Base-by-base conservation (phyloP, 2,113 vertebrate genomes). In the Anolis carolinensis region DNA sequence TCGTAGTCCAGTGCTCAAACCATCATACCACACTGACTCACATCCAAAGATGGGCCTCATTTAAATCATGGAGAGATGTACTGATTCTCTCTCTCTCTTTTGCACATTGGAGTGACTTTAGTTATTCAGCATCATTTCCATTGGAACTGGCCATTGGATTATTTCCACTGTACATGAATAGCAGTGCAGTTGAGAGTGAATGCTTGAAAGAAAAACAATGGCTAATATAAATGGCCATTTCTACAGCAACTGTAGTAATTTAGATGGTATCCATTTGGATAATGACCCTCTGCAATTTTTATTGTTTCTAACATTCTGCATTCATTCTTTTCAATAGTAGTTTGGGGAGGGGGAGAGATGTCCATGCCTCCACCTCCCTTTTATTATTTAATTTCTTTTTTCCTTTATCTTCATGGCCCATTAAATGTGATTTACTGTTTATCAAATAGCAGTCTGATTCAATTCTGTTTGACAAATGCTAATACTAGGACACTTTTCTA, bases 381-480 rank as follows among this genome's bases (percentile, higher is more conserved):
- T 86, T 74, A 9, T 25, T 27, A 65, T 84, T 84, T 65, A 75
- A 76, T 36, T 1, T 5, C 75, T 1, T 81, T 44, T 7, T 90
- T 5, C 36, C 70, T 72, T 82, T 82, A 16, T 50, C 27, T 2
- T 44, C 85, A 39, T 5, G 85, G 87, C 10, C 72, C 82, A 84
- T 84, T 84, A 84, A 81, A 34, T 74, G 36, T 86, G 68, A 74
- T 81, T 73, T 81, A 79, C 73, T 80, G 70, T 73, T 80, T 74
- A 86, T 86, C 78, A 72, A 86, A 50, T 65, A 86, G 55, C 36
- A 63, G 79, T 74, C 68, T 86, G 78, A 36, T 73, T 81, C 68
- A 63, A 73, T 86, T 86, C 70, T 25, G 25, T 81, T 73, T 86
- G 78, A 74, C 70, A 81, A 86, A 86, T 81, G 68, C 39, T 76